Evolutionary conservation across 2,888 invertebrate genomes (phyloP), one percentile per base, ranked within the genome.

Genomic region (Therioaphis trifolii): DNA sequence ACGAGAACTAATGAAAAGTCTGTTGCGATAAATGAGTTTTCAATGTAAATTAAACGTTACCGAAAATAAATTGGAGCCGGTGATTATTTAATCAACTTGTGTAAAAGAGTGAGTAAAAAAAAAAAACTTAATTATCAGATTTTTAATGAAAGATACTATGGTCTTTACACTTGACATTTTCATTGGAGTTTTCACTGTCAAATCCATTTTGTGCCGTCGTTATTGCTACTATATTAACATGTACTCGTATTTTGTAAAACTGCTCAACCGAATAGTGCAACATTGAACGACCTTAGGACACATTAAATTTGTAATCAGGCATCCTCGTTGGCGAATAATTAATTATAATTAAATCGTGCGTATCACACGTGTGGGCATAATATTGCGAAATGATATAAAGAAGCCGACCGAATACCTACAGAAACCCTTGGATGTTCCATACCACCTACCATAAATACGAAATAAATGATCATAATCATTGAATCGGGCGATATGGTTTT

Each of bases 61-160:
- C 9, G 43, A 61, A 43, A 24, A 29, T 58, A 75, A 29, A 27
- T 29, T 76, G 14, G 27, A 76, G n/a, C 15, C 29, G n/a, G 27
- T 29, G 46, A 76, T 76, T 46, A n/a, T 63, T 77, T 63, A 66
- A 66, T 66, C 49, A 77, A 35, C 24, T 66, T 29, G 77, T 77
- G 15, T 21, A 43, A 61, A 9, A 63, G 14, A 18, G 46, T 61
- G 7, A 43, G 58, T 43, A 27, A 14, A 55, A 75, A 74, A 55
- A 24, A n/a, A 43, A 14, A 63, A 76, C 61, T 46, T 63, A 76
- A 77, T 52, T 52, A 52, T 52, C 49, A 66, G 66, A 77, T 52
- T 35, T 43, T 35, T 24, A 21, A 35, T 49, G 9, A 21, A 7
- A 29, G 46, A 9, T 21, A 12, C 29, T 14, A 4, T 21, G 29